Evolutionary conservation across 2,797 vertebrate species (phyloP).

Genomic region (Chelon labrosus): DNA sequence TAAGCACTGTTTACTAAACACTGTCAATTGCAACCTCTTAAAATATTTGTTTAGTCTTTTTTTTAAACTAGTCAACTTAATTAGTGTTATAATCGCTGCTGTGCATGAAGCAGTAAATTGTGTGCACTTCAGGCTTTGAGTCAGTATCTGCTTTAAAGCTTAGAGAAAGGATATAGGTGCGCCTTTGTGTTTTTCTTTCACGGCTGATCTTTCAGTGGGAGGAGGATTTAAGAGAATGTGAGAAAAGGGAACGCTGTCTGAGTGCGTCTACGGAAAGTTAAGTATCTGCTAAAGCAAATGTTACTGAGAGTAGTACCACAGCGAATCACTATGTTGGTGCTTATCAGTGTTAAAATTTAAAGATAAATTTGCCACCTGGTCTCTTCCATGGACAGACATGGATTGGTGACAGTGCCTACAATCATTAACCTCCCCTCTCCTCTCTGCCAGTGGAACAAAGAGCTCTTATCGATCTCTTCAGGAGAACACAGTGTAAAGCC

Average conservation of each 20-base stretch:
- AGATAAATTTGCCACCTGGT: conserved; percentile 10
- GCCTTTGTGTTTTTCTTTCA: conserved; percentile 39
- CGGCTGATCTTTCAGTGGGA: conserved; percentile 45
- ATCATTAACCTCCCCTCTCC: conserved; percentile 28
- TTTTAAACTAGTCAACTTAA: background rate
- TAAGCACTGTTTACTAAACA: background rate
- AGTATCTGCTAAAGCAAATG: conserved; percentile 2
- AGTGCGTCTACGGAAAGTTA: conserved; percentile 7
- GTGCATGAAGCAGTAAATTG: background rate
- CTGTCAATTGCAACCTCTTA: background rate
- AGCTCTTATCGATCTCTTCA: conserved; percentile 36
- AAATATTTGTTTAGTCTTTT: background rate
- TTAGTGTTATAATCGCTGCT: conserved; percentile 3
- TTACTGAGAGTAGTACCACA: background rate
- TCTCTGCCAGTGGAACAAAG: conserved; percentile 38
- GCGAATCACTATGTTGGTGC: background rate
- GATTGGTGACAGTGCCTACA: conserved; percentile 17
- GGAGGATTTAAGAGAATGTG: conserved; percentile 38
- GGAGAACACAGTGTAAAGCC: conserved; percentile 15
- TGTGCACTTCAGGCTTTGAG: conserved; percentile 17
- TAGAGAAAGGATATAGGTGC: background rate
- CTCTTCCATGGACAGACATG: conserved; percentile 22
- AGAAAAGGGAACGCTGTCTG: conserved; percentile 21
- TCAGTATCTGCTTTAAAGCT: conserved; percentile 19
- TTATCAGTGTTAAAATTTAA: conserved; percentile 7